Evolutionary conservation across 2,113 vertebrate species (phyloP), one percentile per base, ranked within the genome.

Genomic region (Elaphurus davidianus): DNA sequence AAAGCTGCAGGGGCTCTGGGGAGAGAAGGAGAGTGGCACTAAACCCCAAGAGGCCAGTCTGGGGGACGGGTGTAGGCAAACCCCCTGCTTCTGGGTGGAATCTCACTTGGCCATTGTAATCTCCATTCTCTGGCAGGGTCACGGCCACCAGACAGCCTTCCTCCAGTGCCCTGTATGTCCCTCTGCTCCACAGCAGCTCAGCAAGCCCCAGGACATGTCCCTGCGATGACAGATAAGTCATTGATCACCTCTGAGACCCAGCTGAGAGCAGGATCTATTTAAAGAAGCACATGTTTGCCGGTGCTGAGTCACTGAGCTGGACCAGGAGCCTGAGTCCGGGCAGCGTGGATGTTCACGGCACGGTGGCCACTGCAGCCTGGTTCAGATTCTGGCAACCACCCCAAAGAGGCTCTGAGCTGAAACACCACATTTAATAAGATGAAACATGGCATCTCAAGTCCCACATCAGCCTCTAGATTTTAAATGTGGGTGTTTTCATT

Each of bases 231-330:
- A 54, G 87, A 84, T 57, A 15, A 96, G 86, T 54, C 90, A 43
- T 45, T n/a, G 25, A 62, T 84, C 78, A 33, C 23, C 36, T 4
- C 33, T 15, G 30, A 57, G 89, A 60, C 21, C 33, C 33, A 40
- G 92, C 60, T 4, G 82, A 52, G 36, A 50, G n/a, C 43, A 74
- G 59, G 7, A 23, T 92, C 91, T 93, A 86, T 95, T 98, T 97
- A 96, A 86, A 96, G 93, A 91, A 28, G n/a, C 91, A 21, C 15
- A 3, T 19, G 47, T 62, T 86, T 86, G 78, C 50, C 64, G 64
- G 79, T 91, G 97, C 96, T 93, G 95, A 97, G 83, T 98, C 90
- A 97, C 76, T 3, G 8, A 50, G 59, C 81, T 88, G 87, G 76
- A n/a, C 93, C 57, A 11, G 74, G 54, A 6, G 83, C n/a, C 87